Evolutionary conservation across 2,888 invertebrate species (phyloP), one percentile per base, ranked within the genome.

Genomic region (Tachina grossa): DNA sequence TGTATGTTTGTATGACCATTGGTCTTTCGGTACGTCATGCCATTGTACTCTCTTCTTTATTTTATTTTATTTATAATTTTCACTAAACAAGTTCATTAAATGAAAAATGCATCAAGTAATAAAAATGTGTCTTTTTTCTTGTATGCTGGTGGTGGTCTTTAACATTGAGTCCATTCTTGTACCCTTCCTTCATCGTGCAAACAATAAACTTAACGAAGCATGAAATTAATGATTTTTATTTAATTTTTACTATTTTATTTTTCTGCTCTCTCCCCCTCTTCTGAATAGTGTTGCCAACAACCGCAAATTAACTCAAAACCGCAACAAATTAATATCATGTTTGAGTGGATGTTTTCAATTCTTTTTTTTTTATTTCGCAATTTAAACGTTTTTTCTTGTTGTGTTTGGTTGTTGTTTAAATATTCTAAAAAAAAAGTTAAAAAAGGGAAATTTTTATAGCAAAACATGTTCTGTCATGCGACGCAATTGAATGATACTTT

Each of bases 121-220:
- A 31, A 31, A 31, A 31, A 31, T 31, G 31, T 5, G 82, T 59
- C 53, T 65, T 79, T 74, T 63, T 59, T 65, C 79, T 69, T 63
- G 13, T 65, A 53, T 82, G 61, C 77, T 84, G 63, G 57, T 80
- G 79, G 84, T 84, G 74, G 79, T 68, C 63, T 66, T 55, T 31
- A 6, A 43, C 13, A 8, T 9, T 11, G 10, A 59, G 16, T 19
- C 49, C 51, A 39, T 51, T 53, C 11, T 75, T 61, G 55, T 41
- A 68, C 22, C 13, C 13, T 45, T 47, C 41, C 41, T 77, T 31
- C 57, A 57, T 71, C 71, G 43, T 72, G 66, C 71, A 39, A 77
- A 81, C 81, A 81, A 79, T 85, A 66, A 75, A 69, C 66, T 72
- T 85, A 85, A 83, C 85, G 82, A 85, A 79, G 75, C 85, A 82